These are phyloP conservation scores for Phoenicopterus ruber DNA, from an alignment of 2,113 vertebrate species.

Conservation along the genomic window DNA sequence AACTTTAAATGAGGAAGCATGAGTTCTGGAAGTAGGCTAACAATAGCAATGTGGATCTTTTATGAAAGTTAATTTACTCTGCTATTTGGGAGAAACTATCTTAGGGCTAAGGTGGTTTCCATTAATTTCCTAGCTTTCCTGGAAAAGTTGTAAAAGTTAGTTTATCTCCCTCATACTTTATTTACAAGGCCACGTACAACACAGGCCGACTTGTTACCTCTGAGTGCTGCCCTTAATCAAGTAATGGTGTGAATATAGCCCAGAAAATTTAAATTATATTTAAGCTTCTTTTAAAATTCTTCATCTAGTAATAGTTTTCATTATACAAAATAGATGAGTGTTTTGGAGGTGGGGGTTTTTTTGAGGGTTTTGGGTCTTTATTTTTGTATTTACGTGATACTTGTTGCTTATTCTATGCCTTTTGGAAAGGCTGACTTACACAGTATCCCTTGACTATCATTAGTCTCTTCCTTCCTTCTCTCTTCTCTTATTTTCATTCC, in stretches of 20 bases:
- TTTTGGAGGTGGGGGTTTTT: neutral
- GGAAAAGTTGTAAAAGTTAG: slow-evolving; percentile 19
- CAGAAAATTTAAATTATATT: neutral
- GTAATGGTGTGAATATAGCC: neutral
- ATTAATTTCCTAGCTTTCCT: slow-evolving; percentile 38
- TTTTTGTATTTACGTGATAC: neutral
- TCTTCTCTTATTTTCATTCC: slow-evolving; percentile 7
- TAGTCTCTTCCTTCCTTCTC: neutral
- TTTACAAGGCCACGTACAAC: neutral
- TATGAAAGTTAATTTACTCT: slow-evolving; percentile 33
- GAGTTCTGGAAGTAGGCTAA: slow-evolving; percentile 32
- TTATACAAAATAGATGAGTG: neutral
- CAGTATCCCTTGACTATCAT: neutral
- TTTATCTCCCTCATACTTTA: slow-evolving; percentile 19
- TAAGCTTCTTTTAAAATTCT: neutral
- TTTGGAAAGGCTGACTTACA: neutral
- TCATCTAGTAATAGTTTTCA: neutral
- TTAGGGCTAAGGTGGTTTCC: slow-evolving; percentile 19
- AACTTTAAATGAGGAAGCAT: slow-evolving; percentile 20
- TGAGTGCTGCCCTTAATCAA: neutral
- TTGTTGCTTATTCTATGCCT: neutral
- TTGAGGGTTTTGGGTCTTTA: neutral
- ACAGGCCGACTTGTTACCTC: neutral
- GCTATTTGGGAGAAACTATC: slow-evolving; percentile 19
- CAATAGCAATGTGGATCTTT: slow-evolving; percentile 30